These are phyloP conservation scores for Diarsia brunnea DNA, from an alignment of 2,888 invertebrate genomes.

Conservation along the genomic window DNA sequence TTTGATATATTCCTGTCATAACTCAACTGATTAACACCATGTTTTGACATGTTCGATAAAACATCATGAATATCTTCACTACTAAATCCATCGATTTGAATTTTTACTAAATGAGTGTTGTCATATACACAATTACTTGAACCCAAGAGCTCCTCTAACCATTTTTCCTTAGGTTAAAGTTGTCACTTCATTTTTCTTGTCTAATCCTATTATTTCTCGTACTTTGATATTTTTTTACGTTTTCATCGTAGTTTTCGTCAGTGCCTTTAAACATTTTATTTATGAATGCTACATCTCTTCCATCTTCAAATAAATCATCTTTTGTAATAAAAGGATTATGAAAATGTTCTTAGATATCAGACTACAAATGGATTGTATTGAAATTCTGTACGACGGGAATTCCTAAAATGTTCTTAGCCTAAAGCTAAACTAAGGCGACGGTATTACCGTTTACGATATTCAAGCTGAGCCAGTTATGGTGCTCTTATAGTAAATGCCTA, in stretches of 20 bases:
- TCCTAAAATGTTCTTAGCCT: conserved; percentile 29
- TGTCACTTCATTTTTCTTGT: conserved; percentile 64
- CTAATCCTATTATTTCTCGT: conserved; percentile 62
- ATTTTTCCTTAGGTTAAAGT: conserved; percentile 58
- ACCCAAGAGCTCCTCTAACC: conserved; percentile 47
- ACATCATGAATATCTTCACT: conserved; percentile 63
- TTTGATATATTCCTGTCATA: conserved; percentile 61
- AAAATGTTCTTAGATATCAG: conserved; percentile 20
- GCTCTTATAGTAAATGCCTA: conserved; percentile 76
- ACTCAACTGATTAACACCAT: conserved; percentile 62
- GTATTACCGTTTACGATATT: conserved; percentile 52
- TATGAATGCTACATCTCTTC: conserved; percentile 33
- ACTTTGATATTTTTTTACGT: conserved; percentile 47
- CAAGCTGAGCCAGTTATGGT: conserved; percentile 60
- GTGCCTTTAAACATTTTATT: conserved; percentile 26
- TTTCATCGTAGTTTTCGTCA: conserved; percentile 44
- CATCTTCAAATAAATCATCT: conserved; percentile 32
- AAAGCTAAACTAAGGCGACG: conserved; percentile 34
- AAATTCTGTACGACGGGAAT: conserved; percentile 29
- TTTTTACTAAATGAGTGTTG: conserved; percentile 65
- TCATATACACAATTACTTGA: conserved; percentile 59
- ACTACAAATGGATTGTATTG: conserved; percentile 18
- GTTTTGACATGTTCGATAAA: conserved; percentile 67
- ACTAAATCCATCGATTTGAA: conserved; percentile 63
- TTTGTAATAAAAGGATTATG: conserved; percentile 46